Evolutionary conservation across 2,797 vertebrate genomes (phyloP), one percentile per base, ranked within the genome.

Genomic region (Tolypeutes matacus): DNA sequence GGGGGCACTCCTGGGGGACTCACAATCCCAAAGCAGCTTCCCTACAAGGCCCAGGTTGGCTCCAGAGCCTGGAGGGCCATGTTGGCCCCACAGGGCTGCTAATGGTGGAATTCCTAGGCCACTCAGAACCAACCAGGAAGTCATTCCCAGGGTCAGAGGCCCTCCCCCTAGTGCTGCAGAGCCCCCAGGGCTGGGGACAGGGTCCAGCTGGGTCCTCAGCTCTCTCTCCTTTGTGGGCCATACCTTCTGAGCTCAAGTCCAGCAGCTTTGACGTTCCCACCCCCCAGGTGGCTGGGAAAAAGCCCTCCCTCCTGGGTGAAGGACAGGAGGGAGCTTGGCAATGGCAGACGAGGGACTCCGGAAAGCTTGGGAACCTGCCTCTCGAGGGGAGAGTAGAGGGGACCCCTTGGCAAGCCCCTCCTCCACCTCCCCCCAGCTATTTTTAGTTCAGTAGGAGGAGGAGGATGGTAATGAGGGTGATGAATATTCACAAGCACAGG

Each of bases 401-500:
- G 93, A 82, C n/a, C 69, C 76, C 31, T 5, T 25, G 9, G 70
- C 56, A 92, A 73, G 65, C 46, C 77, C 85, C 81, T 85, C 51
- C 77, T 81, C 72, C 31, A 21, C 21, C 56, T 56, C 17, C 53
- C 4, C 4, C 86, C 39, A 75, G 75, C 77, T 98, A 98, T 97
- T 97, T 98, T 98, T 97, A 98, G 96, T 91, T 95, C 0, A 42
- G 96, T 96, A 95, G 91, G 96, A 97, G 97, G 97, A 96, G 93
- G 96, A 98, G 97, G 96, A 96, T 42, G 96, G 93, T 96, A 97
- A 97, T 96, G 95, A 98, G 96, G 96, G 96, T 96, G 94, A 98
- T 97, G 97, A 98, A 98, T 98, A 98, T 98, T 98, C 97, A 97
- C 93, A 86, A 88, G 92, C 90, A 97, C 87, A 93, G 95, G 97